Evolutionary conservation across 1,140 invertebrate genomes (phyloP).

Genomic region (Nasonia longicornis): DNA sequence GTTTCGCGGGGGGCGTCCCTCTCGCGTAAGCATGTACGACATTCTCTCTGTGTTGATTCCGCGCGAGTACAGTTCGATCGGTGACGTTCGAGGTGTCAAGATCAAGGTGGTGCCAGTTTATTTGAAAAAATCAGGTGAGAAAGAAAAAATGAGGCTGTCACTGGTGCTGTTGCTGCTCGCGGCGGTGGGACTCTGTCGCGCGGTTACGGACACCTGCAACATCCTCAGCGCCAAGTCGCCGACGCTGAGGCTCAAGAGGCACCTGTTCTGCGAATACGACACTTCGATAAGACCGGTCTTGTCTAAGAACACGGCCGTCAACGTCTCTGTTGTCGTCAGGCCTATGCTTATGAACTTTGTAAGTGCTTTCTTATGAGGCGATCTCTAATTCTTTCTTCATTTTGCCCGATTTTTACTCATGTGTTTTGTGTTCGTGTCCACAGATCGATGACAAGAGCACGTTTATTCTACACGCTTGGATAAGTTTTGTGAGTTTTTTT

Average conservation of each 20-base stretch:
- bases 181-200: not conserved
- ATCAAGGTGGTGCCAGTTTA: not conserved
- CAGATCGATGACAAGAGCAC: constrained; percentile 47
- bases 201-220: constrained; percentile 52
- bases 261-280: constrained; percentile 71
- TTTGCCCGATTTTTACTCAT: not conserved
- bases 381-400: not conserved
- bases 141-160: not conserved
- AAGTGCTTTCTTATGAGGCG: constrained; percentile 53
- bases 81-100: not conserved
- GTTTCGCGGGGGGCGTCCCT: not conserved
- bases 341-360: constrained; percentile 71
- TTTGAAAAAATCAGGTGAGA: not conserved
- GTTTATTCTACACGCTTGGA: constrained; percentile 57
- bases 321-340: constrained; percentile 65
- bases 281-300: constrained; percentile 62
- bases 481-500: constrained; percentile 54
- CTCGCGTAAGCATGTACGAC: no score
- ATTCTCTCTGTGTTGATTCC: not conserved
- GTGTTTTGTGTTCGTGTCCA: not conserved
- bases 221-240: constrained; percentile 47
- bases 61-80: not conserved
- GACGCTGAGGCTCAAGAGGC: constrained; percentile 60
- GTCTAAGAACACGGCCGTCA: constrained; percentile 60
- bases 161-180: not conserved